Evolutionary conservation across 2,113 vertebrate species (phyloP).

Genomic region (Eubucco bourcierii): DNA sequence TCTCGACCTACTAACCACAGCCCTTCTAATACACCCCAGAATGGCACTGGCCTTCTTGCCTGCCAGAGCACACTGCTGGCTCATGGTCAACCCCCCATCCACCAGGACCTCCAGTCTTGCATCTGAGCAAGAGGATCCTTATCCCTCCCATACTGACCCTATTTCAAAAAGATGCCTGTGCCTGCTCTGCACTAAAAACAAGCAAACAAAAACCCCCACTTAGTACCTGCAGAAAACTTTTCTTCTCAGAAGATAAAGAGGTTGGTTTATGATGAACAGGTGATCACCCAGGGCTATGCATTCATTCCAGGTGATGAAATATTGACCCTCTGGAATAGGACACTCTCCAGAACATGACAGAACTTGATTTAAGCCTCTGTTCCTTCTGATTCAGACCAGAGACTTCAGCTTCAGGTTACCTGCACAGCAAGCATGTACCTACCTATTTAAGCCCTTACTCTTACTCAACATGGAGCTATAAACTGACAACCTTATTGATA

Average conservation of each 20-base stretch:
- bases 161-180: background rate
- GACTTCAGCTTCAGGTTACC: slow-evolving; percentile 43
- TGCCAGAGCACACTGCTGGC: too few relatives aligned
- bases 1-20: too few relatives aligned
- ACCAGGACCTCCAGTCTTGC: background rate
- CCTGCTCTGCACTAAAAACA: background rate
- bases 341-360: slow-evolving; percentile 1
- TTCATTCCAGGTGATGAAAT: slow-evolving; percentile 48
- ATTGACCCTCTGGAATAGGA: background rate
- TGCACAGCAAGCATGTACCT: background rate
- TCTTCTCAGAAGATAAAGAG: background rate
- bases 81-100: too few relatives aligned
- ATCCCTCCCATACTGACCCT: background rate
- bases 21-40: too few relatives aligned
- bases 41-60: too few relatives aligned
- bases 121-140: background rate
- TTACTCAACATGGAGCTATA: background rate
- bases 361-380: slow-evolving; percentile 1
- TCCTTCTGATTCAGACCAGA: background rate
- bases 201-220: background rate
- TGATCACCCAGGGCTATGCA: slow-evolving; percentile 9
- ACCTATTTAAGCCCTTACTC: background rate
- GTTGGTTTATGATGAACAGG: background rate
- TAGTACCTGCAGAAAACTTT: background rate
- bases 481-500: background rate